Percentiles rank a stretch among this genome's conserved stretches.
Conservation (phyloP, 2,797 vertebrate species). For the Picus viridis region DNA sequence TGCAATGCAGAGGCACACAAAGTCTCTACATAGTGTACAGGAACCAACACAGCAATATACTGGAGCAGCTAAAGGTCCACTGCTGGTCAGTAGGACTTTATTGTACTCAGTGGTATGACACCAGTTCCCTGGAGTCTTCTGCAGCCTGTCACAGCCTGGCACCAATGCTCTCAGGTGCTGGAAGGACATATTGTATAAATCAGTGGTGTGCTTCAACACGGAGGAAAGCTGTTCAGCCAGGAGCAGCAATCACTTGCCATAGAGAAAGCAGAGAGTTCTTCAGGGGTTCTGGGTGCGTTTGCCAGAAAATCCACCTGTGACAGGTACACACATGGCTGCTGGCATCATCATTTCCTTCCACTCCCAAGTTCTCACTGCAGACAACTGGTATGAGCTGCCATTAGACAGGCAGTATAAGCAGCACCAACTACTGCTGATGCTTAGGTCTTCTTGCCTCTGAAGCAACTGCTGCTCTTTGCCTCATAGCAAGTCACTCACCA, state of each 20-base stretch:
- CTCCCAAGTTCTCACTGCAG: neutral
- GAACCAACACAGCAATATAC: too few species aligned
- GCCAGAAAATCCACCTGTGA: neutral
- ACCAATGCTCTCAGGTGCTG: fast-evolving
- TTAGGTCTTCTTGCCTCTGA: neutral
- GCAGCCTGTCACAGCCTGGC: neutral
- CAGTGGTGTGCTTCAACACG: fast-evolving
- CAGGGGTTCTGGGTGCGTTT: fast-evolving
- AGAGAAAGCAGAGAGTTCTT: neutral
- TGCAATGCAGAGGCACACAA: neutral
- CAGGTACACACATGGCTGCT: too few species aligned
- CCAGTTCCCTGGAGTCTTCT: neutral
- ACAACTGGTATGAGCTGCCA: neutral
- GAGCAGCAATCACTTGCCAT: fast-evolving
- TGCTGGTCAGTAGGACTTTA: too few species aligned
- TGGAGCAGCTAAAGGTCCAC: fast-evolving
- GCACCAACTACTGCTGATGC: neutral
- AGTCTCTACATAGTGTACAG: too few species aligned
- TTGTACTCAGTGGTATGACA: fast-evolving
- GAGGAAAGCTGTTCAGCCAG: neutral
- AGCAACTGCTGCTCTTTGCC: neutral
- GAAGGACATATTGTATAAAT: neutral
- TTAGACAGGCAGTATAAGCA: neutral
- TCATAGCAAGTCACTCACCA: neutral
- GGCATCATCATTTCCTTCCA: neutral